Evolutionary conservation across 2,888 invertebrate genomes (phyloP).

Genomic region (Orthonevra nobilis): DNA sequence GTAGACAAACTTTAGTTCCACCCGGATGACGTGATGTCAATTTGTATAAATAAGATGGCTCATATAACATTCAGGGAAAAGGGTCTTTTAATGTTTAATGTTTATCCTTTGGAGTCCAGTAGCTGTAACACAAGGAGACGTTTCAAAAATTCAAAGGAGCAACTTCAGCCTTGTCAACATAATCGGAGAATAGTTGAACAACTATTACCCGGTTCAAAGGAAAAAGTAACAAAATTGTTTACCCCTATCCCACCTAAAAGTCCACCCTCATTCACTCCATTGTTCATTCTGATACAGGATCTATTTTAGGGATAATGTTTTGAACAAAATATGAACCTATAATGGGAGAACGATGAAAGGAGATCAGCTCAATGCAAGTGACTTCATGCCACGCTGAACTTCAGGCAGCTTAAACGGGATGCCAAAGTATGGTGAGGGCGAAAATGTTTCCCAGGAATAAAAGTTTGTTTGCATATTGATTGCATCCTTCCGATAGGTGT

Average conservation of each 20-base stretch:
- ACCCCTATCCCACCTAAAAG: too few species aligned
- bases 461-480: background rate
- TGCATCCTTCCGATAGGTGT: background rate
- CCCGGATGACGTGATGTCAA: constrained; percentile 62
- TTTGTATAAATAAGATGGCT: constrained; percentile 55
- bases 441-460: background rate
- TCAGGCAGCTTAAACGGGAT: background rate
- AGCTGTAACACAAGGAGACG: background rate
- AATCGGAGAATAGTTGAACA: constrained; percentile 32
- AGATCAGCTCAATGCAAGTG: constrained; percentile 9
- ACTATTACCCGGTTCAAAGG: constrained; percentile 11
- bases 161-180: constrained; percentile 32
- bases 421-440: background rate
- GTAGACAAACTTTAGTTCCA: constrained; percentile 39
- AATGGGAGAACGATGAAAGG: background rate
- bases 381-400: constrained; percentile 1
- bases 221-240: background rate
- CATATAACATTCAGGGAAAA: constrained; percentile 54
- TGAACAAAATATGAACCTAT: constrained; percentile 10
- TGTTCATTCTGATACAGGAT: background rate
- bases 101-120: background rate
- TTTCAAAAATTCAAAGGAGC: constrained; percentile 32
- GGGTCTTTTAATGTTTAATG: constrained; percentile 42
- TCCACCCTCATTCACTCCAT: background rate
- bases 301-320: too few species aligned